These are phyloP conservation scores for Forbesichthys agassizii DNA, from an alignment of 2,113 vertebrate species.

Conservation along the genomic window DNA sequence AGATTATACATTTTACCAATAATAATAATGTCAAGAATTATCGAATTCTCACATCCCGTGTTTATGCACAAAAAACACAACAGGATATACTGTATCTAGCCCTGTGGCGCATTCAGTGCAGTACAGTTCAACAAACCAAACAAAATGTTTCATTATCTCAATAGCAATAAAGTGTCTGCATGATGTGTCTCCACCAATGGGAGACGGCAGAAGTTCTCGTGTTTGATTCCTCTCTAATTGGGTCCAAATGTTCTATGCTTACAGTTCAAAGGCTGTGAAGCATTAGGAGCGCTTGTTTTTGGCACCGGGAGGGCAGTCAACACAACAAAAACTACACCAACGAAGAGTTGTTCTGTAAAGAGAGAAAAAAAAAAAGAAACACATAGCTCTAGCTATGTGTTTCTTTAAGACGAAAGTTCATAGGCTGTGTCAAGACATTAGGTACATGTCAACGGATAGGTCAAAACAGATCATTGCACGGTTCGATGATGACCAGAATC, in stretches of 20 bases:
- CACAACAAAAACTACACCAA: slow-evolving; percentile 2
- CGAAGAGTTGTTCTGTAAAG: neutral
- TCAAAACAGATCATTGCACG: neutral
- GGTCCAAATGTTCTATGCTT: slow-evolving; percentile 55
- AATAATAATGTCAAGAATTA: too few species aligned
- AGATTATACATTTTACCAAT: too few species aligned
- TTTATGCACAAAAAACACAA: neutral
- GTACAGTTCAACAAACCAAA: slow-evolving; percentile 8
- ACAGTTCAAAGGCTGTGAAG: slow-evolving; percentile 45
- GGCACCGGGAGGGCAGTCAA: slow-evolving; percentile 40
- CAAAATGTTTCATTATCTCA: slow-evolving; percentile 28
- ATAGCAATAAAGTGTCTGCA: slow-evolving; percentile 21
- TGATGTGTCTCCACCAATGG: slow-evolving; percentile 10
- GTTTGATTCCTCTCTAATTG: slow-evolving; percentile 47
- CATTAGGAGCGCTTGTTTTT: slow-evolving; percentile 41
- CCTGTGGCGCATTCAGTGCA: neutral
- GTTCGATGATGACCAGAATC: neutral
- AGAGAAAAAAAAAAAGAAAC: slow-evolving; percentile 13
- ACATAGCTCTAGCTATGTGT: slow-evolving; percentile 12
- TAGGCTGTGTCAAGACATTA: slow-evolving; percentile 6
- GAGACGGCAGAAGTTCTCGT: slow-evolving; percentile 32
- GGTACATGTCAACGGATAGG: slow-evolving; percentile 21
- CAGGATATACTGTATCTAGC: neutral
- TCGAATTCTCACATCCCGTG: too few species aligned
- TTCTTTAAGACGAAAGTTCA: slow-evolving; percentile 17